Evolutionary conservation across 2,797 vertebrate species (phyloP), one percentile per base, ranked within the genome.

Genomic region (Chaunax sp.): DNA sequence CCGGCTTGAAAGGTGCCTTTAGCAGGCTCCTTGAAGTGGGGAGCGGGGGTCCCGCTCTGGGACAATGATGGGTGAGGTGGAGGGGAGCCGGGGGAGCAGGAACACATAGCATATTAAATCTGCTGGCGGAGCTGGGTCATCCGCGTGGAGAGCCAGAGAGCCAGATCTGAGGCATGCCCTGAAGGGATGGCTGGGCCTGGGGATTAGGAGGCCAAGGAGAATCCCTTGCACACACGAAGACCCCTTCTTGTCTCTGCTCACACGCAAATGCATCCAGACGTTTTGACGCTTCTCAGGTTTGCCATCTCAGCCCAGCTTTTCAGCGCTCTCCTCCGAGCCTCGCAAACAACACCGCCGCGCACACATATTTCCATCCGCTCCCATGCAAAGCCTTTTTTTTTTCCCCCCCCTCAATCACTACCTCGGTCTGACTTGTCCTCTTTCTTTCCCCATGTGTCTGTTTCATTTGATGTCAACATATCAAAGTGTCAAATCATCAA

Each of bases 101-200:
- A 97, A 96, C 95, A 98, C 95, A 96, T 95, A 96, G 96, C 96
- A 97, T 97, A 97, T 96, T 97, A 97, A 98, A 98, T 97, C 95
- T 93, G 94, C 93, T 94, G 94, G 95, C 95, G 93, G 95, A 95
- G 94, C 92, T 75, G 77, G 86, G 80, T 81, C 78, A 85, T 92
- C 87, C 86, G 81, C 82, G 41, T 72, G 73, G 84, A 90, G 89
- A 89, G 87, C 85, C 87, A 87, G 88, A 77, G 88, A 92, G 90
- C 88, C 90, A 98, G 97, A 99, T 98, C 97, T 98, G 96, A 99
- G 96, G 95, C 94, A 96, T 98, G 96, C 96, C 98, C 98, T 97
- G 95, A 97, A 98, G 97, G 96, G 96, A 91, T 97, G 96, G 95
- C 96, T 96, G 95, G 96, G 96, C 96, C 95, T 95, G 96, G 97